Evolutionary conservation across 2,888 invertebrate species (phyloP).

Genomic region (Mythimna vitellina): DNA sequence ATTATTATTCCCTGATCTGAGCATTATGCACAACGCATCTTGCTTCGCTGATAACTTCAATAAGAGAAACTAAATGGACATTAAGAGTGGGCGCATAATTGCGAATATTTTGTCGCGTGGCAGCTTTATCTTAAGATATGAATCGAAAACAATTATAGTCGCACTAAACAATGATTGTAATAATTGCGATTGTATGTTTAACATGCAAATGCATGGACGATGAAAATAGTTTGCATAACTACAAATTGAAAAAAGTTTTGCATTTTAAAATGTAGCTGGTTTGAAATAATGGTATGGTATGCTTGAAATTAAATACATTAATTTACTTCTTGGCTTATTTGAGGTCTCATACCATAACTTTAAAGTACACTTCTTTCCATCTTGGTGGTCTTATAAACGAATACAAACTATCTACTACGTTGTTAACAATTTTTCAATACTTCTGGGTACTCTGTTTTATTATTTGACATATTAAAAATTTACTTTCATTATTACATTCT

Average conservation of each 20-base stretch:
- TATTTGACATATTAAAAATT: background rate
- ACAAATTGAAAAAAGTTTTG: slow-evolving; percentile 25
- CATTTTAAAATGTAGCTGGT: background rate
- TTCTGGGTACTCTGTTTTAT: background rate
- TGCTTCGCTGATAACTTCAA: slow-evolving; percentile 47
- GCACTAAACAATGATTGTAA: slow-evolving; percentile 37
- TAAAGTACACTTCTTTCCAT: background rate
- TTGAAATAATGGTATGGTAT: slow-evolving; percentile 8
- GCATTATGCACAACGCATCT: slow-evolving; percentile 47
- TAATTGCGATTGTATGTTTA: slow-evolving; percentile 43
- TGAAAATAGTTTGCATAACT: slow-evolving; percentile 16
- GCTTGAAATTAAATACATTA: background rate
- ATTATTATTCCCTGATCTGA: slow-evolving; percentile 37
- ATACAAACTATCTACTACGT: background rate
- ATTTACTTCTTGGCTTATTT: slow-evolving; percentile 19
- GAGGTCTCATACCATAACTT: slow-evolving; percentile 10
- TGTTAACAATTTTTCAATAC: background rate
- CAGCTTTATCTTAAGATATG: slow-evolving; percentile 56
- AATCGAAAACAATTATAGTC: slow-evolving; percentile 61
- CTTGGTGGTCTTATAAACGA: background rate
- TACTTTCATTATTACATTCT: no score
- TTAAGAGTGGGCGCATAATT: slow-evolving; percentile 58
- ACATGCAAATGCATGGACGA: slow-evolving; percentile 27
- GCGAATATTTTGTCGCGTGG: slow-evolving; percentile 56
- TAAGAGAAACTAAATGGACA: slow-evolving; percentile 54